These are phyloP conservation scores for Sternarchorhynchus goeldii DNA, from an alignment of 2,797 vertebrate genomes.

Conservation along the genomic window DNA sequence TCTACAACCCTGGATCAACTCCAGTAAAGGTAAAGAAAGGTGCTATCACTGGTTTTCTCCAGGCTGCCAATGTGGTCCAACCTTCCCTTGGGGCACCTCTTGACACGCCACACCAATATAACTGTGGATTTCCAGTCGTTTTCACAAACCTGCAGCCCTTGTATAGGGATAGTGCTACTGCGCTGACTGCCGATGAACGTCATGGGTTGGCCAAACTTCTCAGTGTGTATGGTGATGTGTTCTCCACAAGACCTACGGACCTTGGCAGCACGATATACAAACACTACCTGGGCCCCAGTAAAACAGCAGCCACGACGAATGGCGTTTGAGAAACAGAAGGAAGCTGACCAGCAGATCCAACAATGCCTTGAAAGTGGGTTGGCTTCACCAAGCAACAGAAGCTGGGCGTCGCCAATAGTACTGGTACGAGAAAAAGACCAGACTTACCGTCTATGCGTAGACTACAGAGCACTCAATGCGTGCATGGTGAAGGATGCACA, in stretches of 20 bases:
- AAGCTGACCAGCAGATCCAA: conserved; percentile 38
- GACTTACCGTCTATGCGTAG: conserved; percentile 7
- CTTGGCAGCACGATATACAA: conserved; percentile 52
- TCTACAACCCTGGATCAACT: conserved; percentile 44
- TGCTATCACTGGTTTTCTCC: conserved; percentile 36
- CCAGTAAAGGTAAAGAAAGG: conserved; percentile 35
- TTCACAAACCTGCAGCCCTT: conserved; percentile 31
- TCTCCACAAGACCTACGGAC: conserved; percentile 34
- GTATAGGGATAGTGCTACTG: conserved; percentile 27
- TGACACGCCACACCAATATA: no score
- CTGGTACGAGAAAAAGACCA: conserved; percentile 51
- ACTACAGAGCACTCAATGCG: conserved; percentile 42
- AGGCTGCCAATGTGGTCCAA: conserved; percentile 19
- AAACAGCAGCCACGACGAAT: conserved; percentile 45
- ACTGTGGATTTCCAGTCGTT: background rate
- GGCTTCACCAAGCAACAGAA: conserved; percentile 34
- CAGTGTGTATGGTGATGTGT: conserved; percentile 21
- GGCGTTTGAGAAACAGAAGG: conserved; percentile 32
- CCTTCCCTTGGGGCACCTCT: background rate
- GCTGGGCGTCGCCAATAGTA: conserved; percentile 29
- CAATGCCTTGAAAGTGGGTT: background rate
- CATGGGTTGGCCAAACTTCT: conserved; percentile 21
- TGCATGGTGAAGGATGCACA: conserved; percentile 31
- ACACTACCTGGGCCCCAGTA: conserved; percentile 24
- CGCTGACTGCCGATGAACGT: background rate